A percentile compares a stretch with the other conserved stretches of the same genome.
Conservation (phyloP, 2,888 invertebrate species). For the Yponomeuta cagnagella region DNA sequence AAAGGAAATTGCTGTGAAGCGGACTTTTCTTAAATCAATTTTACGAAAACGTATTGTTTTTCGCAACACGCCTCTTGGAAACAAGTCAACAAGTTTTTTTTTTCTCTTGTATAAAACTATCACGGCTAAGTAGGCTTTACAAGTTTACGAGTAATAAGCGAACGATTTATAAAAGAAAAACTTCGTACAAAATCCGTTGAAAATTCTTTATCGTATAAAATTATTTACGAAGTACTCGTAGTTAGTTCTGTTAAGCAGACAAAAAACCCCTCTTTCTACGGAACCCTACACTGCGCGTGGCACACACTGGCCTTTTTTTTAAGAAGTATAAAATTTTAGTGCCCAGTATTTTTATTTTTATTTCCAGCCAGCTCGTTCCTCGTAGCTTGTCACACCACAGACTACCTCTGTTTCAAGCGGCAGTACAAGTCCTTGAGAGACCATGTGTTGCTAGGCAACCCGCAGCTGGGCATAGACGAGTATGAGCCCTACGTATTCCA, state of each 20-base stretch:
- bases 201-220: too few relatives aligned
- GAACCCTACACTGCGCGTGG: too few relatives aligned
- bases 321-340: not conserved
- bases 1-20: not conserved
- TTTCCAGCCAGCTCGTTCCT: conserved; percentile 23
- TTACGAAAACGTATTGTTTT: not conserved
- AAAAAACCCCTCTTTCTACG: too few relatives aligned
- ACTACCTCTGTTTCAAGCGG: conserved; percentile 47
- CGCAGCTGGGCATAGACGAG: conserved; percentile 27
- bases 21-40: not conserved
- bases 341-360: not conserved
- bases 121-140: too few relatives aligned
- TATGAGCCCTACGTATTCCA: conserved; percentile 36
- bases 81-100: too few relatives aligned
- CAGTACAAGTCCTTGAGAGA: conserved; percentile 42
- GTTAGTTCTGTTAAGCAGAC: too few relatives aligned
- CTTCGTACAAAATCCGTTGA: too few relatives aligned
- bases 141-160: too few relatives aligned
- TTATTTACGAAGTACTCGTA: too few relatives aligned
- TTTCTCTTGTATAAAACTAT: too few relatives aligned
- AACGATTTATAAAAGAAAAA: too few relatives aligned
- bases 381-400: conserved; percentile 44
- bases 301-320: too few relatives aligned
- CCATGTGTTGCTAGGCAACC: conserved; percentile 37
- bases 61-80: not conserved